phyloP scores from a whole-genome alignment of 2,797 vertebrate genomes.

The Orientallactaga sibirica region DNA sequence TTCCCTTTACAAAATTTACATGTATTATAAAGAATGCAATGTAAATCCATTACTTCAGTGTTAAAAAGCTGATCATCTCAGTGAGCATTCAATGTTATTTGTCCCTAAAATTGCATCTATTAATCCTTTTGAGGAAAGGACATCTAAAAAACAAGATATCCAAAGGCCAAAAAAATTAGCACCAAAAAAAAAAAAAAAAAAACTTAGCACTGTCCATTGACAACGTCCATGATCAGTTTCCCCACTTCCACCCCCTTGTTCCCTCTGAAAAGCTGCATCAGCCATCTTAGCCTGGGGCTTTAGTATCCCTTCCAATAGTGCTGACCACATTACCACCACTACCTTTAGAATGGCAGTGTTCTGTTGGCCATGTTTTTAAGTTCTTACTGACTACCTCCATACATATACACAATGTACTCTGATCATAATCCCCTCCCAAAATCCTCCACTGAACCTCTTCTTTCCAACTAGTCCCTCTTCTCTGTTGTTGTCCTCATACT shows the following conservation, averaged over 20 bases:
- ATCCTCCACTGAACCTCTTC: too few relatives aligned
- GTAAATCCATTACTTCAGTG: neutral
- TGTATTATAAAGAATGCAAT: slow-evolving; percentile 13
- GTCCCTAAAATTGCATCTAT: slow-evolving; percentile 22
- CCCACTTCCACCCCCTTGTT: neutral
- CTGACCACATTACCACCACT: neutral
- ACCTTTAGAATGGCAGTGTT: neutral
- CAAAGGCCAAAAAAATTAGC: neutral
- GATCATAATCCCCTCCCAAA: too few relatives aligned
- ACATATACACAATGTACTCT: too few relatives aligned
- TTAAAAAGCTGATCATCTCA: slow-evolving; percentile 42
- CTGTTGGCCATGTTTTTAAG: slow-evolving; percentile 12
- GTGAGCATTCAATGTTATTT: neutral
- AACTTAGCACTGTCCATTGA: neutral
- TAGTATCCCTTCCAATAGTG: neutral
- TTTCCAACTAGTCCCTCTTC: too few relatives aligned
- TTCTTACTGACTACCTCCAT: neutral
- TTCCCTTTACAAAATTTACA: slow-evolving; percentile 48
- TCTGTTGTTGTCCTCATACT: too few relatives aligned
- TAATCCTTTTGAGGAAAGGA: neutral
- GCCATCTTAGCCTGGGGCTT: neutral
- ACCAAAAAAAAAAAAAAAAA: neutral
- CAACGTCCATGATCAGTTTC: neutral
- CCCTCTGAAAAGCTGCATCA: neutral
- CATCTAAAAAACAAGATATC: slow-evolving; percentile 34